Evolutionary conservation across 2,888 invertebrate genomes (phyloP), one percentile per base, ranked within the genome.

Genomic region (Leptinotarsa juncta): DNA sequence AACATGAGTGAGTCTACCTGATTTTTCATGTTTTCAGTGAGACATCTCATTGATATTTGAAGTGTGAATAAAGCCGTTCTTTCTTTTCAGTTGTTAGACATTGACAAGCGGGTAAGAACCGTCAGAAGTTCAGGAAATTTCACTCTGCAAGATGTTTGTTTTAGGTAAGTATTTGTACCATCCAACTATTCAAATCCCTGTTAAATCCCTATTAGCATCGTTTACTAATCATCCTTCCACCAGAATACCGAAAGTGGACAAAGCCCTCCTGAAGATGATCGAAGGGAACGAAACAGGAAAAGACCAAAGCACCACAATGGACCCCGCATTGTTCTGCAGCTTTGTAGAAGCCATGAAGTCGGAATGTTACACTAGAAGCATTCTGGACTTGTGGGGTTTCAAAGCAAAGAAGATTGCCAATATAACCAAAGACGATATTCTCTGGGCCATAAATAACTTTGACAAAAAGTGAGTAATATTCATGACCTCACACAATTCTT

Each of bases 331-430:
- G 66, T 94, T 93, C 83, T 94, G 94, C 86, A 87, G 87, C 75
- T 89, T 94, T 78, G 86, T 94, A 62, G 89, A 93, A 80, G 89
- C 87, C 73, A 90, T 94, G 83, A 90, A 90, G 76, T 85, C 87
- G 68, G 90, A 90, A 57, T 95, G 95, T 84, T 90, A 91, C 73
- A 89, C 91, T 77, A 87, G 90, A 79, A 94, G 92, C 85, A 89
- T 94, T 77, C 86, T 94, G 78, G 94, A 94, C 84, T 86, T 95
- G 78, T 95, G 94, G 94, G 89, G 91, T 62, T 93, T 90, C 84
- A 89, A 93, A 83, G 85, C 87, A 73, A 86, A 88, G 50, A 80
- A 87, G 76, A 90, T 94, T 71, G 84, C 85, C 42, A 88, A 88
- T 78, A 85, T 92, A 74, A 91, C 92, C 1, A 90, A 90, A 81